A percentile compares a stretch with the other conserved stretches of the same genome.
Evolutionary conservation across 1,140 invertebrate genomes (phyloP).

Genomic region (Ceratina calcarata): DNA sequence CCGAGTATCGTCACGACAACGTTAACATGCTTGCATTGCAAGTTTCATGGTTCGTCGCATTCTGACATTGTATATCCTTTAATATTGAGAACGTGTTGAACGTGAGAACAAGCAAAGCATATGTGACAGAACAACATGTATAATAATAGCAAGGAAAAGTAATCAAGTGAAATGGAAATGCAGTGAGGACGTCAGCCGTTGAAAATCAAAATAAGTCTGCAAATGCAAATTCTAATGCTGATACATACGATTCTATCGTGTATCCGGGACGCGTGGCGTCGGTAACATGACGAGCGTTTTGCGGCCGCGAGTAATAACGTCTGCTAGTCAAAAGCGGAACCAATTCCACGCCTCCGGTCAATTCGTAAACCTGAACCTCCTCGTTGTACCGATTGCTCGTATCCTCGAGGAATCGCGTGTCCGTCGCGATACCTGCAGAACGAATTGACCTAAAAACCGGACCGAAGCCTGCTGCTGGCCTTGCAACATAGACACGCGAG

Average conservation of each 20-base stretch:
- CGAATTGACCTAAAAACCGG: constrained; percentile 14
- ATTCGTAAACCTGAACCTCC: constrained; percentile 69
- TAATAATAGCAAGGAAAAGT: no score
- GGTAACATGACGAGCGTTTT: constrained; percentile 75
- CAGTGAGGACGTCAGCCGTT: no score
- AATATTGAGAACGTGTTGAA: neutral
- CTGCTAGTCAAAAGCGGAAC: constrained; percentile 84
- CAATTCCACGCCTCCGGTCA: constrained; percentile 85
- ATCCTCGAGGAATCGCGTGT: constrained; percentile 27
- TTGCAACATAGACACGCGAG: neutral
- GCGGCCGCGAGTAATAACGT: constrained; percentile 67
- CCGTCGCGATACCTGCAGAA: constrained; percentile 45
- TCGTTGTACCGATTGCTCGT: constrained; percentile 64
- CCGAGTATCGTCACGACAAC: constrained; percentile 63
- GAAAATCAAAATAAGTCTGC: neutral
- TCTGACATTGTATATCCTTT: constrained; percentile 16
- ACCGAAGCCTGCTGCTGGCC: neutral
- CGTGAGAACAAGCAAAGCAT: neutral
- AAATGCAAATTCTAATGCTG: neutral
- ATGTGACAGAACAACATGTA: neutral
- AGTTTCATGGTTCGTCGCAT: constrained; percentile 44
- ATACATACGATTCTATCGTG: constrained; percentile 72
- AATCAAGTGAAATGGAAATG: no score
- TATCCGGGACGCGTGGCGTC: constrained; percentile 81
- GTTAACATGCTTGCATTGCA: constrained; percentile 51